These are phyloP conservation scores for Pocillopora meandrina DNA, from an alignment of 92 coral and sea anemone species.

Conservation along the genomic window DNA sequence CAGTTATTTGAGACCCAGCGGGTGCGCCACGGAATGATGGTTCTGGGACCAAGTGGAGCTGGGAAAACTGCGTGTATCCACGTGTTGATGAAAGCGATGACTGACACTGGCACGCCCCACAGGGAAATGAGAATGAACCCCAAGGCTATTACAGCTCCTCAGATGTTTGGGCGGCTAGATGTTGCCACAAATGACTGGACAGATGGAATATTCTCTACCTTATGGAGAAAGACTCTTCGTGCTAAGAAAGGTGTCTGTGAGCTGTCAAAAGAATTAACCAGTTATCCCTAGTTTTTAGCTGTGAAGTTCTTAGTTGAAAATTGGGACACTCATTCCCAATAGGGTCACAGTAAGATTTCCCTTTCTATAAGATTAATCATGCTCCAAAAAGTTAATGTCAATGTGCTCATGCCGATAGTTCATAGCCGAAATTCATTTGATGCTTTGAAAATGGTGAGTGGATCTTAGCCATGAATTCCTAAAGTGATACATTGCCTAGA, in stretches of 20 bases:
- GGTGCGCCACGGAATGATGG: slow-evolving; percentile 97
- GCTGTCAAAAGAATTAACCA: not conserved
- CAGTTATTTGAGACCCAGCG: slow-evolving; percentile 93
- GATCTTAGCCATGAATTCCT: no score
- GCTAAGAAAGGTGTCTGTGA: slow-evolving; percentile 78
- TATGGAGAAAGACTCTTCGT: slow-evolving; percentile 90
- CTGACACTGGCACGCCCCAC: slow-evolving; percentile 87
- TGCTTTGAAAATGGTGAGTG: no score
- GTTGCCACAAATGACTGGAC: slow-evolving; percentile 94
- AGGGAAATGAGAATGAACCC: slow-evolving; percentile 96
- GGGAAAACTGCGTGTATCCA: slow-evolving; percentile 91
- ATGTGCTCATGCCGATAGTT: no score
- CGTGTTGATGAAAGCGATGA: slow-evolving; percentile 85
- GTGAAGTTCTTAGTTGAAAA: no score
- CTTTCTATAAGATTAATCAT: no score
- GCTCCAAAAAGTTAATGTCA: no score
- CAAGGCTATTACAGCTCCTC: slow-evolving; percentile 91
- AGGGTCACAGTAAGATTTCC: no score
- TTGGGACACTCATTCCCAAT: no score
- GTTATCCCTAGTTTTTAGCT: no score
- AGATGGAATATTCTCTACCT: slow-evolving; percentile 85
- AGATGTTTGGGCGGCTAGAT: slow-evolving; percentile 89
- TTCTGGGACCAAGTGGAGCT: slow-evolving; percentile 91
- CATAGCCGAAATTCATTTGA: no score
- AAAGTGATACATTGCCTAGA: no score